These are phyloP conservation scores for Folsomia candida DNA, from an alignment of 2,888 invertebrate species.

Conservation along the genomic window DNA sequence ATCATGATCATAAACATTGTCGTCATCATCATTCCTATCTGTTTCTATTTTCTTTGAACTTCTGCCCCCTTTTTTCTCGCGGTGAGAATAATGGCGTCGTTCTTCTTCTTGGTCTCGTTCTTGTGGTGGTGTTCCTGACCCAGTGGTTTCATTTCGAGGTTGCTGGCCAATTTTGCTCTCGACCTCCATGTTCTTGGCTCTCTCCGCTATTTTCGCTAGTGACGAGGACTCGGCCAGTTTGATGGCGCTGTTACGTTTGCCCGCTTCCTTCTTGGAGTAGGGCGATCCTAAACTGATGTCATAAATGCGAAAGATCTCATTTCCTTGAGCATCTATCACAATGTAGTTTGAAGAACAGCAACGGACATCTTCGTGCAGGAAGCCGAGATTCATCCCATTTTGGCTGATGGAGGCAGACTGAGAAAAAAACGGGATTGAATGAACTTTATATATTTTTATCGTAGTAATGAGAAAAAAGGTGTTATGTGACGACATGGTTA, in stretches of 20 bases:
- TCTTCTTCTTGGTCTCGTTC: too few relatives aligned
- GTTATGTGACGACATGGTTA: neutral
- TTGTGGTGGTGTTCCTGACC: too few relatives aligned
- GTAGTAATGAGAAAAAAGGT: too few relatives aligned
- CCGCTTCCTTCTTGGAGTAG: neutral
- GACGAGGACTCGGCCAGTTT: neutral
- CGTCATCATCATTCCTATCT: too few relatives aligned
- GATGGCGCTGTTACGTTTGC: neutral
- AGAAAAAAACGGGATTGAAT: neutral
- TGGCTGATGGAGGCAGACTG: conserved; percentile 34
- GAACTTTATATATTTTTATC: too few relatives aligned
- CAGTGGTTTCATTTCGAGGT: too few relatives aligned
- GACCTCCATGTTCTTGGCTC: too few relatives aligned
- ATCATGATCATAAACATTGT: too few relatives aligned
- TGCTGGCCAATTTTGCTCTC: too few relatives aligned
- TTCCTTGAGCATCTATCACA: conserved; percentile 39
- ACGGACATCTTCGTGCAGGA: conserved; percentile 36
- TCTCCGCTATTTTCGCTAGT: neutral
- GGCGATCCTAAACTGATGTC: conserved; percentile 14
- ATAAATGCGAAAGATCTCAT: conserved; percentile 38
- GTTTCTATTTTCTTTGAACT: too few relatives aligned
- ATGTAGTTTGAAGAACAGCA: conserved; percentile 40
- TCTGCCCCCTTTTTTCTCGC: too few relatives aligned
- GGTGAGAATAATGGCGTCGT: too few relatives aligned
- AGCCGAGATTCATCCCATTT: conserved; percentile 40